These are phyloP conservation scores for Sphinx pinastri DNA, from an alignment of 2,888 invertebrate species.

Conservation along the genomic window DNA sequence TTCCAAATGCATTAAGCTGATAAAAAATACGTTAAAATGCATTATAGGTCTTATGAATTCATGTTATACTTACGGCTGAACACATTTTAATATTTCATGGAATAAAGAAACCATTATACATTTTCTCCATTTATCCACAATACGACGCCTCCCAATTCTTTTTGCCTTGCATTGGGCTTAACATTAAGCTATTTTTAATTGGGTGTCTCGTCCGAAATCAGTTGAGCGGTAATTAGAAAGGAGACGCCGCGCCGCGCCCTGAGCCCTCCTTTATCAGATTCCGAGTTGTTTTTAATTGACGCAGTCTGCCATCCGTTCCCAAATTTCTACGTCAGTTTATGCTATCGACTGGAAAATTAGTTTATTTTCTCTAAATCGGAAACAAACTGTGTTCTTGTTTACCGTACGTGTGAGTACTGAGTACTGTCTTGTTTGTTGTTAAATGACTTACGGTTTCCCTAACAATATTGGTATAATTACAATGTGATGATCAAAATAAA, in stretches of 20 bases:
- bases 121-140: neutral
- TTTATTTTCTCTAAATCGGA: neutral
- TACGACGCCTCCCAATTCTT: neutral
- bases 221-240: slow-evolving; percentile 16
- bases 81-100: no score
- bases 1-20: neutral
- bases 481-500: neutral
- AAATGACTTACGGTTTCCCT: no score
- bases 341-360: neutral
- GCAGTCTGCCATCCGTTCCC: neutral
- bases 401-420: no score
- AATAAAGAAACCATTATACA: neutral
- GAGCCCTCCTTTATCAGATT: slow-evolving; percentile 12
- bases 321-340: neutral
- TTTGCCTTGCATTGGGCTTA: neutral
- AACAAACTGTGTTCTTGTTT: neutral
- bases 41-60: no score
- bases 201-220: slow-evolving; percentile 3
- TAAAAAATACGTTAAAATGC: neutral
- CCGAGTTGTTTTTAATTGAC: slow-evolving; percentile 16
- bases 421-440: neutral
- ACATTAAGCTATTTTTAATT: slow-evolving; percentile 18
- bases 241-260: neutral
- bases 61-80: no score
- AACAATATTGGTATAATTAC: neutral